Evolutionary conservation across 2,113 vertebrate genomes (phyloP), one percentile per base, ranked within the genome.

Genomic region (Leucoraja erinaceus): DNA sequence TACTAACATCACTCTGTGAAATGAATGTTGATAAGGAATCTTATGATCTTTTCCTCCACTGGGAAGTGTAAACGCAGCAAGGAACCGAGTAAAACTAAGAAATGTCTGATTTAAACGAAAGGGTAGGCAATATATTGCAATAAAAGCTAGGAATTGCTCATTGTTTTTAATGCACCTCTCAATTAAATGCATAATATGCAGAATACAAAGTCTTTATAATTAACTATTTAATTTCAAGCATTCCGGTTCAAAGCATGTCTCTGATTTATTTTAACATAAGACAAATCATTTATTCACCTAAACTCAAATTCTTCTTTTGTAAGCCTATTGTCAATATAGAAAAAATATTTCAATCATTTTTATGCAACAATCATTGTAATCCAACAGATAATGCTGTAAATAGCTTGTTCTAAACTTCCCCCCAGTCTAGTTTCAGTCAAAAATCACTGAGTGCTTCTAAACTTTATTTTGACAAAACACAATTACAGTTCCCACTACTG

Each of bases 21-120:
- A 72, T 72, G 90, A 91, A 91, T 91, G 68, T 54, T 70, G 90
- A 91, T 72, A 72, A 70, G 66, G 90, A 91, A 72, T 22, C 16
- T 31, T 47, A 38, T 74, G 90, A 25, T 47, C 47, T 91, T 72
- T 5, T 18, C 9, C 38, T n/a, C 68, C 33, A 91, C 68, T 54
- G 66, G 68, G 90, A 72, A 54, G 20, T 74, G 38, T 70, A 91
- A 91, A 38, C 8, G 16, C 54, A 68, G 22, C 18, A 31, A 72
- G 22, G 20, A 72, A 72, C 70, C 20, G 72, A 91, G 70, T 31
- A 90, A 90, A 72, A 28, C 18, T 12, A 11, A 47, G 20, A 70
- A 47, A 70, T 11, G 12, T 91, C 18, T 70, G 7, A 11, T 7
- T 72, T 68, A 25, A 31, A 11, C 28, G 22, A 83, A 59, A 83